Evolutionary conservation across 2,888 invertebrate genomes (phyloP), one percentile per base, ranked within the genome.

Genomic region (Cephus pygmeus): DNA sequence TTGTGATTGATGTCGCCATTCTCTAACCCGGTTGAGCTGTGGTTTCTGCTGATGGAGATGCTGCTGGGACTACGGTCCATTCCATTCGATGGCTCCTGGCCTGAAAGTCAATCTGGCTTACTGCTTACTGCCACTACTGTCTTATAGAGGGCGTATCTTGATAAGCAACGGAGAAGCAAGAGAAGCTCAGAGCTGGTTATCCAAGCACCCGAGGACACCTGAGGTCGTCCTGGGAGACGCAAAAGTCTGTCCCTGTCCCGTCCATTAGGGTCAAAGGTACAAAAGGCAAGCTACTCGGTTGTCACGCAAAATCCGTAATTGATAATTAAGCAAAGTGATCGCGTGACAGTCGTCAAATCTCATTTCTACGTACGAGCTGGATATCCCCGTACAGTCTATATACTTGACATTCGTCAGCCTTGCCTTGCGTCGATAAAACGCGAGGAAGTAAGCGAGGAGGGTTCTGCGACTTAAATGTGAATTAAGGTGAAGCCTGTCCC

Each of bases 11-110:
- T 92, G 84, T 95, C 95, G 31, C 93, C 94, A 69, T 91, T 91
- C 79, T 91, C 91, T 77, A 94, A 90, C 81, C 93, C 93, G 73
- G 91, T 92, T 34, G 95, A 93, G 89, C 97, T 97, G 81, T 95
- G 95, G 90, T 97, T 97, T 81, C 96, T 93, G 85, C 94, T 94
- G 93, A 97, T 96, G 35, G 97, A 97, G 79, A 95, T 93, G 86
- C 94, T 95, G 91, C 97, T 97, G 71, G 96, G 96, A 91, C 97
- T 97, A 90, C 96, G 95, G 75, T 96, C 94, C 94, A 96, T 95
- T 83, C 82, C 89, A 23, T 23, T 56, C 56, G 56, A 23, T 77
- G 89, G 87, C 79, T 94, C 93, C 88, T 93, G 93, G 90, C 92
- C 92, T 92, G 89, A 86, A 90, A 88, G 56, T 85, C 83, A 78